Percentiles rank a stretch among this genome's conserved stretches.
phyloP scores from a whole-genome alignment of 1,140 invertebrate genomes.

The Brachionus koreanus region DNA sequence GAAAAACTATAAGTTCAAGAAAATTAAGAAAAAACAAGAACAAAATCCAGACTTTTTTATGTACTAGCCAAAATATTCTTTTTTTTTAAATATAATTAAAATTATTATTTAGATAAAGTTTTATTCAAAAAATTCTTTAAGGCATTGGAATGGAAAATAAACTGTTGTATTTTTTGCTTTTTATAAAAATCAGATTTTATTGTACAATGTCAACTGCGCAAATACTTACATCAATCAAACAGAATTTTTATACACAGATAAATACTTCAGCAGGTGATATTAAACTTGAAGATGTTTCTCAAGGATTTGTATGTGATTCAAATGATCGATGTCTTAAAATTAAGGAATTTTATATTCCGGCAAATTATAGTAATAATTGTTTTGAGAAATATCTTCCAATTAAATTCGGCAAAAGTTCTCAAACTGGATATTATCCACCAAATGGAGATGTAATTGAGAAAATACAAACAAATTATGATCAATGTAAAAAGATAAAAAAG shows the following conservation, averaged over 20 bases:
- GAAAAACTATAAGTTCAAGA: background rate
- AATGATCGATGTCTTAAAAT: background rate
- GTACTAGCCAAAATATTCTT: too few relatives aligned
- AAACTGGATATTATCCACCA: constrained; percentile 1
- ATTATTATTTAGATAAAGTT: too few relatives aligned
- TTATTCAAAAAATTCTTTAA: too few relatives aligned
- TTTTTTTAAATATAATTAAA: too few relatives aligned
- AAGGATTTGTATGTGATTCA: background rate
- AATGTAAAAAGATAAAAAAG: background rate
- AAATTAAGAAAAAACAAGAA: too few relatives aligned
- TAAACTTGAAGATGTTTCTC: background rate
- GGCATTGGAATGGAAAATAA: background rate
- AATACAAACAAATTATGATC: background rate
- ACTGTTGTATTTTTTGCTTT: background rate
- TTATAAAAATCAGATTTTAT: background rate
- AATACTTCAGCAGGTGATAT: background rate
- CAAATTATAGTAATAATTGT: background rate
- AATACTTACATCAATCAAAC: background rate
- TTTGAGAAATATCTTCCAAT: background rate
- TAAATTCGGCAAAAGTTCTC: background rate
- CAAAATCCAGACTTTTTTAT: too few relatives aligned
- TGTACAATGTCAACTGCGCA: background rate
- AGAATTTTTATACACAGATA: background rate
- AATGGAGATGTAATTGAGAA: constrained; percentile 1
- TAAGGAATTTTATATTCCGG: background rate